Base-by-base conservation (phyloP, 2,888 invertebrate species). In the Malachius bipustulatus region DNA sequence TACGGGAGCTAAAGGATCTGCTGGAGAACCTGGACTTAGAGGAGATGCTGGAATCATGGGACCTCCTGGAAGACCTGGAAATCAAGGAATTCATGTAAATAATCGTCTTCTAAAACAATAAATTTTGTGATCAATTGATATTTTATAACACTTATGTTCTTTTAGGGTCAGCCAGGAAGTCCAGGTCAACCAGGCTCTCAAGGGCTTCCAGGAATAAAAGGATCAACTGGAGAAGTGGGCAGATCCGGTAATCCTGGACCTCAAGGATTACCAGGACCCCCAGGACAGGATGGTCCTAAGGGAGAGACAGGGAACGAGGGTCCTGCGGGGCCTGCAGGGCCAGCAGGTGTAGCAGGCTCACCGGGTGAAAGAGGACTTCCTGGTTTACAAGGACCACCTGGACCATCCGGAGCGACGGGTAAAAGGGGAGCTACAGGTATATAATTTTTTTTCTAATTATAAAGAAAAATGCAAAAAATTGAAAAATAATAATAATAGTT, bases 31-130 rank as follows among this genome's bases (percentile, higher is more conserved):
- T 27, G 87, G 87, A 4, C 59, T 68, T n/a, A 70, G 82, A 56
- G 85, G 85, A 35, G 83, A 84, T 47, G 53, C 66, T 16, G 85
- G 85, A 13, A 65, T 77, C 35, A 70, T 73, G 60, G 85, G 85
- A n/a, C 69, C 79, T 14, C 79, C 81, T 4, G 88, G 87, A 38
- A 62, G 82, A 44, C 79, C 80, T 2, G 87, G 87, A 51, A 77
- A 80, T 55, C 63, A 75, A 34, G 87, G 85, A 43, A 67, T 71
- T 40, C 65, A 73, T 38, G 84, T 82, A 65, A 19, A n/a, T n/a
- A 19, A 19, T n/a, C 6, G 6, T 19, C n/a, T 6, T 19, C n/a
- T 19, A 8, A 19, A 19, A 8, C n/a, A n/a, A n/a, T n/a, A 8
- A 19, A 8, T 19, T 19, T 6, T 19, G 24, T 19, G 6, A 8